Evolutionary conservation across 2,113 vertebrate genomes (phyloP).

Genomic region (Varanus salvator): DNA sequence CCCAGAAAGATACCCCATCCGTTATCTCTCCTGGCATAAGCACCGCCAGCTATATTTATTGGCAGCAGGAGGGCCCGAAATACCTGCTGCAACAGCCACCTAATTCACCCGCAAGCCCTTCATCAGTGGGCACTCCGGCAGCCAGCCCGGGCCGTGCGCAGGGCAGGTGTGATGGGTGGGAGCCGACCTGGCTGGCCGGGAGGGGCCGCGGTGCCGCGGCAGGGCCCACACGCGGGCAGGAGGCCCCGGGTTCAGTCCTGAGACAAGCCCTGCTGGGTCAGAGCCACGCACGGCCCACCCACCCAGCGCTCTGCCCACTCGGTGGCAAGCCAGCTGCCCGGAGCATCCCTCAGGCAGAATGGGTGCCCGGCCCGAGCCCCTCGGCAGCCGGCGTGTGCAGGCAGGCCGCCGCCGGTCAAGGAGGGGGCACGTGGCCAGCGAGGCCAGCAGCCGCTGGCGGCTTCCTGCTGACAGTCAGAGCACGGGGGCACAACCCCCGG

Average conservation of each 20-base stretch:
- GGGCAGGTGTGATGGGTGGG: neutral
- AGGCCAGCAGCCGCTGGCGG: too few species aligned
- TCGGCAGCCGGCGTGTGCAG: too few species aligned
- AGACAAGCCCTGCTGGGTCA: too few species aligned
- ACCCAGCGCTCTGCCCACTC: too few species aligned
- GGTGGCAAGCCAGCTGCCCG: too few species aligned
- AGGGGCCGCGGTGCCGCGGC: neutral
- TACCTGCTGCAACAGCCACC: neutral
- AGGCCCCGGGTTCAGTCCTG: neutral
- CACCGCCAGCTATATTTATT: conserved; percentile 3
- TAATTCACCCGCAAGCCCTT: neutral
- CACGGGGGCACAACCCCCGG: too few species aligned
- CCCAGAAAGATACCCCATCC: neutral
- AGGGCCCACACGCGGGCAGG: neutral
- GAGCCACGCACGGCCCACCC: too few species aligned
- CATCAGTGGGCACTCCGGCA: neutral
- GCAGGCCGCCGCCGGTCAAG: too few species aligned
- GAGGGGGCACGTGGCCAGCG: too few species aligned
- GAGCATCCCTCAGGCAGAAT: too few species aligned
- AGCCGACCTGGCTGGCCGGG: neutral
- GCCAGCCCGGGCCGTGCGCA: neutral
- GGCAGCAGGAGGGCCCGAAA: neutral
- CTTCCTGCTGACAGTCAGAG: too few species aligned
- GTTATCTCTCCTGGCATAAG: neutral
- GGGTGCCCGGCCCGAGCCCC: too few species aligned